These are phyloP conservation scores for Ctenomys sociabilis DNA, from an alignment of 2,113 vertebrate species.

Conservation along the genomic window DNA sequence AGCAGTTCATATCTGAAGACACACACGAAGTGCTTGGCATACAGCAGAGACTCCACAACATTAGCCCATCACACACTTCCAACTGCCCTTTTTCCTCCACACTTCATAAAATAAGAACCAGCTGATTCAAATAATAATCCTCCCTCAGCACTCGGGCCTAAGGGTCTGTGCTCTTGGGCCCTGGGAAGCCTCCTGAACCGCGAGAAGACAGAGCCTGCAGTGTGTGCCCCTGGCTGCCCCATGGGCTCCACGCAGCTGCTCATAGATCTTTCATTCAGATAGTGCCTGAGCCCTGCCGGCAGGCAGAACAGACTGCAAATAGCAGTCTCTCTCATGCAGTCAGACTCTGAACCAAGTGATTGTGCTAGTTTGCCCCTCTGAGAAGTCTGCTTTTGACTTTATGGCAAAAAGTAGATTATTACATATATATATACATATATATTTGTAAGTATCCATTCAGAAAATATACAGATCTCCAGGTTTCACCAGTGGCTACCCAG, in stretches of 20 bases:
- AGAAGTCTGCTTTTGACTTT: conserved; percentile 60
- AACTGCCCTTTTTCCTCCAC: neutral
- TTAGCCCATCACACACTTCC: neutral
- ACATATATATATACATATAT: no score
- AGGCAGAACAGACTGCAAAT: neutral
- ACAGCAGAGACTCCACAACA: neutral
- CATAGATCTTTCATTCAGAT: conserved; percentile 48
- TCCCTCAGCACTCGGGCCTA: neutral
- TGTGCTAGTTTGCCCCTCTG: neutral
- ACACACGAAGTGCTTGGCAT: neutral
- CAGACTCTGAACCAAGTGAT: conserved; percentile 42
- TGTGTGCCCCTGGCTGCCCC: neutral
- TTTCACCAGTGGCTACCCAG: neutral
- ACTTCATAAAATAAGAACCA: conserved; percentile 60
- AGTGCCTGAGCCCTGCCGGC: accelerated
- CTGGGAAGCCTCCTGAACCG: conserved; percentile 24
- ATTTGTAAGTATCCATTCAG: conserved; percentile 29
- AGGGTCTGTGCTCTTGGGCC: conserved; percentile 61
- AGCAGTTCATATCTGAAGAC: neutral
- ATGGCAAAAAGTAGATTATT: conserved; percentile 23
- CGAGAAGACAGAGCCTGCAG: conserved; percentile 62
- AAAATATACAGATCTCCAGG: conserved; percentile 11
- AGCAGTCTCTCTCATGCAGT: conserved; percentile 63
- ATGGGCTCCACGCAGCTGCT: neutral
- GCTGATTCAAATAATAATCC: conserved; percentile 67